A percentile compares a stretch with the other conserved stretches of the same genome.
Conservation (phyloP, 2,113 vertebrate genomes). For the Thomomys bottae region DNA sequence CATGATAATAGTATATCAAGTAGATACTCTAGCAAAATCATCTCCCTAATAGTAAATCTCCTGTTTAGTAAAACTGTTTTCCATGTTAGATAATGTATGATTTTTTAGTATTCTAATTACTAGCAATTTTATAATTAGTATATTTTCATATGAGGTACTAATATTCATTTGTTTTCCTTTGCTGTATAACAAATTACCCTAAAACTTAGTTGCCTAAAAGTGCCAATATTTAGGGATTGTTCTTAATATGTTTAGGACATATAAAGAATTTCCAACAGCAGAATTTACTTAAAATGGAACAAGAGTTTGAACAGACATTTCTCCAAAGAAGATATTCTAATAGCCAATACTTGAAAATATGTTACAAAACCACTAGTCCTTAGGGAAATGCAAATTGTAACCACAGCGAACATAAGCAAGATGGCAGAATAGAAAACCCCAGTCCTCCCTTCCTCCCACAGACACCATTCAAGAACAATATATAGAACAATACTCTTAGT, state of each 20-base stretch:
- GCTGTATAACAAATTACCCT: background rate
- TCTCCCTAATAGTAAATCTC: no score
- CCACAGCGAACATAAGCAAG: slow-evolving; percentile 41
- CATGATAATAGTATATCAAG: no score
- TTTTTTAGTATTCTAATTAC: background rate
- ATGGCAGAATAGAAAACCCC: background rate
- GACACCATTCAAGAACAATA: background rate
- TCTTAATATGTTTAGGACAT: slow-evolving; percentile 5
- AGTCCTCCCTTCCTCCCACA: background rate
- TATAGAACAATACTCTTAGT: background rate
- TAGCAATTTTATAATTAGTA: background rate
- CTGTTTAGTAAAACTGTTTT: background rate
- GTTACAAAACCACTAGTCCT: slow-evolving; percentile 30
- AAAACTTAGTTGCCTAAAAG: background rate
- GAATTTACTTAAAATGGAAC: background rate
- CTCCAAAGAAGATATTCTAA: slow-evolving; percentile 7
- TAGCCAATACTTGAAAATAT: slow-evolving; percentile 7
- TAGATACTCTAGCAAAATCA: background rate
- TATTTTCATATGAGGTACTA: background rate
- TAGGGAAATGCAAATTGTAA: slow-evolving; percentile 27
- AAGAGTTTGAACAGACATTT: background rate
- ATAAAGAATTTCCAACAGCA: background rate
- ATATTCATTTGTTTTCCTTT: background rate
- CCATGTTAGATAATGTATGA: background rate
- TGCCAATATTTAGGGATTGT: slow-evolving; percentile 4